Evolutionary conservation across 1,140 invertebrate genomes (phyloP).

Genomic region (Scylla paramamosain): DNA sequence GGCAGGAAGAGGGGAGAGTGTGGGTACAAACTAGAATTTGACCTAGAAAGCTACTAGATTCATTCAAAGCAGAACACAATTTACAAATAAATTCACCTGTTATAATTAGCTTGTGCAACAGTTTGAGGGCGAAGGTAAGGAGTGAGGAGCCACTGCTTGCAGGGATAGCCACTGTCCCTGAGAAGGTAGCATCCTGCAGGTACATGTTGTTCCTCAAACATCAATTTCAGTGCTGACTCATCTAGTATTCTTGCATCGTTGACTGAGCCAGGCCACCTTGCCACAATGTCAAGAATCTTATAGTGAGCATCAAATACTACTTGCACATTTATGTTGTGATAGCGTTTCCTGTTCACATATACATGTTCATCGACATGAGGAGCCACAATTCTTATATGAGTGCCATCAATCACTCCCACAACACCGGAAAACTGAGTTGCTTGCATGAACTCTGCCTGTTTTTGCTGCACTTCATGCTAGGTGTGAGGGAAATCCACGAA

Average conservation of each 20-base stretch:
- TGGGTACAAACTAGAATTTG: too few relatives aligned
- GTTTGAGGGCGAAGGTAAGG: not conserved
- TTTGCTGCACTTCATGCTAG: too few relatives aligned
- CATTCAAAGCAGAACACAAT: not conserved
- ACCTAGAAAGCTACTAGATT: not conserved
- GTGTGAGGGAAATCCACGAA: too few relatives aligned
- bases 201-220: slow-evolving; percentile 26
- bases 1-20: not conserved
- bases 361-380: not conserved
- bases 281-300: not conserved
- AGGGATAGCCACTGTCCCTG: slow-evolving; percentile 14
- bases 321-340: slow-evolving; percentile 27
- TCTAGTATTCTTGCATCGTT: slow-evolving; percentile 21
- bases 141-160: slow-evolving; percentile 1
- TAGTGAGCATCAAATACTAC: slow-evolving; percentile 14
- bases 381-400: slow-evolving; percentile 26
- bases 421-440: too few relatives aligned
- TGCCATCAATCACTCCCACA: too few relatives aligned
- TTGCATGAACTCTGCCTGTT: too few relatives aligned
- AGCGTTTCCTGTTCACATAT: slow-evolving; percentile 37
- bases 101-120: not conserved
- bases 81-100: not conserved
- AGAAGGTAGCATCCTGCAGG: slow-evolving; percentile 36
- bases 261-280: slow-evolving; percentile 18
- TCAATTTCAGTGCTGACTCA: slow-evolving; percentile 26